These are phyloP conservation scores for Thomomys bottae DNA, from an alignment of 2,113 vertebrate genomes.

Conservation along the genomic window DNA sequence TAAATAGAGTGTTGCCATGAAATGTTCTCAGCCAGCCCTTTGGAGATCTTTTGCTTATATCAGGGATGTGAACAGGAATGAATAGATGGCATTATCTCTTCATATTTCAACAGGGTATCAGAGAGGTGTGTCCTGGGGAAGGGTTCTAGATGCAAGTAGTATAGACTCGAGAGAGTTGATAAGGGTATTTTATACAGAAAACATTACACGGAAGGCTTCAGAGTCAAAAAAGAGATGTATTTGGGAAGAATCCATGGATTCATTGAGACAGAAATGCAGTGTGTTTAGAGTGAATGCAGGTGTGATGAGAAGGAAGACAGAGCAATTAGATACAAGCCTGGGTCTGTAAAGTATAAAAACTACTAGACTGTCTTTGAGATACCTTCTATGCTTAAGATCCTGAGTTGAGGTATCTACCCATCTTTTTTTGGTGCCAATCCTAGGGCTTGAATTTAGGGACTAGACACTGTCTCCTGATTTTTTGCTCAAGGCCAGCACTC, in stretches of 20 bases:
- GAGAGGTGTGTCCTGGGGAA: neutral
- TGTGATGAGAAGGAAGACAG: neutral
- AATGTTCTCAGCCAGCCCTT: neutral
- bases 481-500: too few species aligned
- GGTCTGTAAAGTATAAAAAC: neutral
- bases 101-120: neutral
- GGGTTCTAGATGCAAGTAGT: slow-evolving; percentile 15
- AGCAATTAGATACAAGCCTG: too few species aligned
- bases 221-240: neutral
- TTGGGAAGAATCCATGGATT: neutral
- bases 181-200: neutral
- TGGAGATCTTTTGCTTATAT: neutral
- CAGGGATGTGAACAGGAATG: slow-evolving; percentile 1
- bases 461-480: too few species aligned
- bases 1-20: slow-evolving; percentile 8
- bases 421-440: too few species aligned
- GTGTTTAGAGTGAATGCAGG: neutral
- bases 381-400: too few species aligned
- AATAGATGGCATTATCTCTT: neutral
- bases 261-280: neutral
- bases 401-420: too few species aligned
- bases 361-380: neutral
- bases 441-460: too few species aligned
- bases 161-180: neutral
- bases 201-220: neutral